phyloP scores from a whole-genome alignment of 2,113 vertebrate genomes.

The Prochilodus magdalenae region DNA sequence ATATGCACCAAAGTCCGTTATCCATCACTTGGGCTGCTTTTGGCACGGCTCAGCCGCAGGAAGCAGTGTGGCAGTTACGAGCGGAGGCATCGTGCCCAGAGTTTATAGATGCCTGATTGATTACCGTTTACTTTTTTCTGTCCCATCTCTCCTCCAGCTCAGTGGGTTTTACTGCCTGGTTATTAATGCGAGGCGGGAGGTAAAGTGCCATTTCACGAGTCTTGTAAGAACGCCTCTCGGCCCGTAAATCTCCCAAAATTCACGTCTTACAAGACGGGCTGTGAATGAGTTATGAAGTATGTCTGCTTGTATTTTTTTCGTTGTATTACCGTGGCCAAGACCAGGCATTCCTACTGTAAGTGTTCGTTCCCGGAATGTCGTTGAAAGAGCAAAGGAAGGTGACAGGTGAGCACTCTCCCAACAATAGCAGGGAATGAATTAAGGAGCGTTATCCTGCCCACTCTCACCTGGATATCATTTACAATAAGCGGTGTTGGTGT shows the following conservation, averaged over 20 bases:
- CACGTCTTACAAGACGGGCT: conserved; percentile 73
- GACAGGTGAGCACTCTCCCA: not conserved
- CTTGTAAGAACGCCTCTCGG: conserved; percentile 71
- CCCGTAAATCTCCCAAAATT: conserved; percentile 71
- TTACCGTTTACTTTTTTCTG: conserved; percentile 54
- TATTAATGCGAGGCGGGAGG: conserved; percentile 68
- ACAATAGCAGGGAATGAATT: conserved; percentile 2
- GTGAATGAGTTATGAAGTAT: conserved; percentile 75
- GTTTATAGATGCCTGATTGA: conserved; percentile 71
- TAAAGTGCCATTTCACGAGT: conserved; percentile 74
- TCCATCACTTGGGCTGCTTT: conserved; percentile 33
- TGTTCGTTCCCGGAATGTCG: conserved; percentile 11
- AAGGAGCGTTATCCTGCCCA: not conserved
- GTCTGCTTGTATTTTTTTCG: conserved; percentile 46
- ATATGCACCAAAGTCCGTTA: conserved; percentile 21
- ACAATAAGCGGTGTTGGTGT: not conserved
- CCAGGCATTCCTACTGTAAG: conserved; percentile 1
- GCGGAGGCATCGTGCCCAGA: conserved; percentile 69
- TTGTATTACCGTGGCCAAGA: conserved; percentile 14
- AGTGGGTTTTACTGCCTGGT: conserved; percentile 69
- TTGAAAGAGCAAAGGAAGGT: not conserved
- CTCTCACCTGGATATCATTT: not conserved
- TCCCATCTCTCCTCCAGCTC: conserved; percentile 65
- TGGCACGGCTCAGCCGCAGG: conserved; percentile 37
- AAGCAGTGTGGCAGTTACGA: conserved; percentile 57